These are phyloP conservation scores for Galeruca laticollis DNA, from an alignment of 2,888 invertebrate species.

Conservation along the genomic window DNA sequence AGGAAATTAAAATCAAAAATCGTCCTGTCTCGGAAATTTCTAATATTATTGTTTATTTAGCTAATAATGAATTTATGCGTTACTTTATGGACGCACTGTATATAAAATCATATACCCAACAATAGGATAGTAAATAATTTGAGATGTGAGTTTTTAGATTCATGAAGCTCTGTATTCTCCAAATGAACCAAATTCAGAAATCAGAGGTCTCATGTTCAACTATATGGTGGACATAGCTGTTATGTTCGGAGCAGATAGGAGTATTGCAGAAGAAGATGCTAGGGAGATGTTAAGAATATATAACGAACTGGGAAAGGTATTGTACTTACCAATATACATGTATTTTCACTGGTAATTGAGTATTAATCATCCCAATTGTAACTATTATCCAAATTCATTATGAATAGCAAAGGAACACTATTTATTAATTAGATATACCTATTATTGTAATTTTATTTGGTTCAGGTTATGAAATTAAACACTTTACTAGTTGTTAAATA, in stretches of 20 bases:
- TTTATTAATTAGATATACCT: too few relatives aligned
- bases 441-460: too few relatives aligned
- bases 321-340: not conserved
- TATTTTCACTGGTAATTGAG: slow-evolving; percentile 11
- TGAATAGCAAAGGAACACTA: too few relatives aligned
- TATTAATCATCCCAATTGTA: too few relatives aligned
- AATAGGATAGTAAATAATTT: slow-evolving; percentile 3
- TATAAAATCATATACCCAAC: too few relatives aligned
- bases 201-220: slow-evolving; percentile 54
- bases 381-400: not conserved
- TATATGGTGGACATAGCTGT: slow-evolving; percentile 61
- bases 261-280: slow-evolving; percentile 56
- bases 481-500: too few relatives aligned
- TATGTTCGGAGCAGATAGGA: slow-evolving; percentile 56
- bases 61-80: too few relatives aligned
- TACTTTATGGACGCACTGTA: too few relatives aligned
- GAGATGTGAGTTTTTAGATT: slow-evolving; percentile 51
- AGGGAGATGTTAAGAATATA: slow-evolving; percentile 59
- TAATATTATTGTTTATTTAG: too few relatives aligned
- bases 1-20: too few relatives aligned
- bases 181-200: slow-evolving; percentile 51
- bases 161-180: slow-evolving; percentile 51
- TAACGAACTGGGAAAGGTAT: slow-evolving; percentile 59
- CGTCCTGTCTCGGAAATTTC: too few relatives aligned
- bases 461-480: too few relatives aligned